Percentiles rank a stretch among this genome's conserved stretches.
These are phyloP conservation scores for Taenaris catops DNA, from an alignment of 2,888 invertebrate genomes.

Conservation along the genomic window DNA sequence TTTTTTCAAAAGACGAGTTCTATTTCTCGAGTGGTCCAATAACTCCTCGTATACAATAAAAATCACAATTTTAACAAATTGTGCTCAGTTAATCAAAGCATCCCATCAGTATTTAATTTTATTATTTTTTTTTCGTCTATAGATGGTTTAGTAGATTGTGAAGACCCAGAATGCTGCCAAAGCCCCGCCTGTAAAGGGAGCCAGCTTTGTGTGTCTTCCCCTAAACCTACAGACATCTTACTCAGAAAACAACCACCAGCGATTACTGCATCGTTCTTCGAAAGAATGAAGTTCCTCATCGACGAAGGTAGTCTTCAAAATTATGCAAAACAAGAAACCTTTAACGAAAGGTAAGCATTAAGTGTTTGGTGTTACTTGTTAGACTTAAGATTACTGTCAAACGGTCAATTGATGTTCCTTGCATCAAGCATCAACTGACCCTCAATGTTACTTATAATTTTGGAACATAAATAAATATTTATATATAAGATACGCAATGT, in stretches of 20 bases:
- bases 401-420: conserved; percentile 19
- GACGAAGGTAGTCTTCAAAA: conserved; percentile 99
- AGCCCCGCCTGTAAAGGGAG: conserved; percentile 90
- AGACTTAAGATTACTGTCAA: conserved; percentile 18
- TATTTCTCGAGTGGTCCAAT: too few species aligned
- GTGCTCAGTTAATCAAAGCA: too few species aligned
- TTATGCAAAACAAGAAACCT: conserved; percentile 96
- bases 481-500: conserved; percentile 83
- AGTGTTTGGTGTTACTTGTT: conserved; percentile 59
- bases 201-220: conserved; percentile 95
- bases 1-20: too few species aligned
- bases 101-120: too few species aligned
- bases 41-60: too few species aligned
- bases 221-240: conserved; percentile 97
- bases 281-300: conserved; percentile 98
- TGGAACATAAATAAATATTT: conserved; percentile 30
- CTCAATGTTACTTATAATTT: conserved; percentile 21
- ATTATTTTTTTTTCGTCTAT: conserved; percentile 2
- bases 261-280: conserved; percentile 98
- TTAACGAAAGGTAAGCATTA: conserved; percentile 95
- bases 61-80: too few species aligned
- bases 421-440: conserved; percentile 29
- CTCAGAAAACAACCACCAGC: conserved; percentile 97
- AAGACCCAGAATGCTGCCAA: conserved; percentile 98
- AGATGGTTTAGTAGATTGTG: conserved; percentile 98